Evolutionary conservation across 2,888 invertebrate genomes (phyloP).

Genomic region (Mythimna lalbum): DNA sequence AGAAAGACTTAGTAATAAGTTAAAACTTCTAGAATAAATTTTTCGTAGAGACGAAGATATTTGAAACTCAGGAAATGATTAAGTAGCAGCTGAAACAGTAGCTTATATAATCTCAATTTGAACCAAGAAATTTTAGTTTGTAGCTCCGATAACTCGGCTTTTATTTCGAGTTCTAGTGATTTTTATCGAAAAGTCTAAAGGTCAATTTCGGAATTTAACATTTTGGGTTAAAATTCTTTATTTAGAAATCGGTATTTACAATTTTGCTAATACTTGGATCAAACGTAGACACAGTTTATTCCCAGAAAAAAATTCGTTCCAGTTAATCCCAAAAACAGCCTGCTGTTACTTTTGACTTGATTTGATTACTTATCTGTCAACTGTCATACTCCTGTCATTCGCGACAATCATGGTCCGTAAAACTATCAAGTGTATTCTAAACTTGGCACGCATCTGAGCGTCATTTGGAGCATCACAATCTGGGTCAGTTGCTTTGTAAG

Average conservation of each 20-base stretch:
- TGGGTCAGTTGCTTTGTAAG: slow-evolving; percentile 87
- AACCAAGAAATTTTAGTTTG: background rate
- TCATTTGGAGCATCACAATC: slow-evolving; percentile 77
- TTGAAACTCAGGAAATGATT: slow-evolving; percentile 29
- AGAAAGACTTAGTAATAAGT: slow-evolving; percentile 14
- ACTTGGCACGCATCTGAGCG: slow-evolving; percentile 80
- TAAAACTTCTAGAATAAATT: slow-evolving; percentile 10
- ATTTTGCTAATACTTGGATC: background rate
- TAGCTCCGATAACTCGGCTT: background rate
- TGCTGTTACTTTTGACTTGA: slow-evolving; percentile 27
- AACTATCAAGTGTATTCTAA: slow-evolving; percentile 72
- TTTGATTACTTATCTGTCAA: slow-evolving; percentile 26
- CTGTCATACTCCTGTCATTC: slow-evolving; percentile 46
- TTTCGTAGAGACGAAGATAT: slow-evolving; percentile 3
- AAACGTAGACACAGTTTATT: background rate
- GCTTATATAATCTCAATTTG: slow-evolving; percentile 3
- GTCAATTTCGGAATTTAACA: background rate
- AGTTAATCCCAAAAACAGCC: slow-evolving; percentile 6
- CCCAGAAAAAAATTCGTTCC: background rate
- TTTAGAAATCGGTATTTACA: too few species aligned
- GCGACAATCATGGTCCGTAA: slow-evolving; percentile 45
- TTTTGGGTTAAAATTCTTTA: too few species aligned
- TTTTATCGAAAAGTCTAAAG: background rate
- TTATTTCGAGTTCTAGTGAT: background rate
- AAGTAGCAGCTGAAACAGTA: slow-evolving; percentile 13